Base-by-base conservation (phyloP, 2,797 vertebrate genomes). In the Schizothorax lantsangensis region DNA sequence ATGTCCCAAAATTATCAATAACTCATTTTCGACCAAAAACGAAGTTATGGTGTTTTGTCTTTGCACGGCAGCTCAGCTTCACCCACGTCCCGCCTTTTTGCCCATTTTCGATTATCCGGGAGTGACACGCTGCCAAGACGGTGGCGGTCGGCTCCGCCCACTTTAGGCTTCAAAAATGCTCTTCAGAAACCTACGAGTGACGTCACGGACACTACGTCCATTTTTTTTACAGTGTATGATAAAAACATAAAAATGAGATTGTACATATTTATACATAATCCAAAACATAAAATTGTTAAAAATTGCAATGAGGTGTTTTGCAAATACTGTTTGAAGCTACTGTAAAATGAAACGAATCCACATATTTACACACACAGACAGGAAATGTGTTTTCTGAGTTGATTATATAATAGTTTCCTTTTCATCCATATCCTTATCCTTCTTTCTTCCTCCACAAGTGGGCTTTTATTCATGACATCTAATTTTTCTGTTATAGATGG, bases 371-470 rank as follows among this genome's bases (percentile, higher is more conserved):
- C 52, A 73, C 12, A 77, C 11, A 64, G 72, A 87, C 84, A 89
- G 90, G 90, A 91, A 88, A 83, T 86, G 72, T 90, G 89, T 84
- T 89, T 85, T 88, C 66, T 74, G 88, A 68, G 49, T 85, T 88
- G 90, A 91, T 91, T 90, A 89, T 84, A 69, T 23, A 78, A 81
- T 66, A 71, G 69, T 89, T 91, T 91, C 90, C 89, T 90, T 69
- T 87, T 89, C 52, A 69, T 79, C 54, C 83, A 69, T 83, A 64
- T 86, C 75, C 49, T 17, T 78, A 77, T 45, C 57, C 78, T 87
- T 89, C 33, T 81, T 75, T 86, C 62, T 81, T 84, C 85, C 88
- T 87, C 43, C 23, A 73, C 54, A 81, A 74, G 68, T 59, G 54
- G 33, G 79, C 66, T 86, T 84, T 86, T 77, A 86, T 80, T 83